Percentiles rank a stretch among this genome's conserved stretches.
These are phyloP conservation scores for Campoplex nolae DNA, from an alignment of 2,888 invertebrate genomes.

Conservation along the genomic window DNA sequence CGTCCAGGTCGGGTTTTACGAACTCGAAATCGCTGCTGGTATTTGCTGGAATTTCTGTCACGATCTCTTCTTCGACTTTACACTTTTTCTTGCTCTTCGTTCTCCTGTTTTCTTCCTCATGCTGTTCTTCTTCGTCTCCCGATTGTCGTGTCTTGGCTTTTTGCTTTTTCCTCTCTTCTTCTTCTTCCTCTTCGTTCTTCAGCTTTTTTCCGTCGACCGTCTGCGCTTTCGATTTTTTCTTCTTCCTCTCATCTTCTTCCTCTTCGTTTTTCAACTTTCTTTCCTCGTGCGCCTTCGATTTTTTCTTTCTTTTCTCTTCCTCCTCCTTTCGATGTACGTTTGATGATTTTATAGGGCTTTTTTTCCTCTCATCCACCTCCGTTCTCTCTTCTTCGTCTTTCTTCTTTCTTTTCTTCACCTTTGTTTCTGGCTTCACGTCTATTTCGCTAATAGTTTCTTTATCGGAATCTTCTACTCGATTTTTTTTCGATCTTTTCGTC, in stretches of 20 bases:
- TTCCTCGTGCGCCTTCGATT: neutral
- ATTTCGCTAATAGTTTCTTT: constrained; percentile 48
- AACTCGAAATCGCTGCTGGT: constrained; percentile 24
- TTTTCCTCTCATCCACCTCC: constrained; percentile 28
- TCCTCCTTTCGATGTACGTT: neutral
- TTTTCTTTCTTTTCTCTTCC: constrained; percentile 36
- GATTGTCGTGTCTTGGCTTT: constrained; percentile 48
- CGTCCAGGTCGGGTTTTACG: constrained; percentile 50
- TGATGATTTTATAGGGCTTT: constrained; percentile 7
- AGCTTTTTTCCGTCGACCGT: neutral
- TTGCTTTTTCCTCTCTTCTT: constrained; percentile 40
- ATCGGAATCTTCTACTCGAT: constrained; percentile 53
- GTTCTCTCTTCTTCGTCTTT: constrained; percentile 38
- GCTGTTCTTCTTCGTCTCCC: constrained; percentile 47
- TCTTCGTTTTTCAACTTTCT: constrained; percentile 30
- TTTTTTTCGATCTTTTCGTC: constrained; percentile 57
- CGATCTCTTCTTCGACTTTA: constrained; percentile 18
- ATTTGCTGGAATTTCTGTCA: neutral
- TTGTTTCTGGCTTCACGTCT: constrained; percentile 37
- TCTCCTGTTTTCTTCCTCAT: constrained; percentile 6
- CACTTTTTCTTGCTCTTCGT: constrained; percentile 1
- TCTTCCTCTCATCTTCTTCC: constrained; percentile 16
- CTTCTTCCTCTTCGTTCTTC: neutral
- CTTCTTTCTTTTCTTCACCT: constrained; percentile 64
- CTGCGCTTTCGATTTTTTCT: neutral